Percentiles rank a stretch among this genome's conserved stretches.
Conservation (phyloP, 2,797 vertebrate genomes). For the Argyrosomus regius region DNA sequence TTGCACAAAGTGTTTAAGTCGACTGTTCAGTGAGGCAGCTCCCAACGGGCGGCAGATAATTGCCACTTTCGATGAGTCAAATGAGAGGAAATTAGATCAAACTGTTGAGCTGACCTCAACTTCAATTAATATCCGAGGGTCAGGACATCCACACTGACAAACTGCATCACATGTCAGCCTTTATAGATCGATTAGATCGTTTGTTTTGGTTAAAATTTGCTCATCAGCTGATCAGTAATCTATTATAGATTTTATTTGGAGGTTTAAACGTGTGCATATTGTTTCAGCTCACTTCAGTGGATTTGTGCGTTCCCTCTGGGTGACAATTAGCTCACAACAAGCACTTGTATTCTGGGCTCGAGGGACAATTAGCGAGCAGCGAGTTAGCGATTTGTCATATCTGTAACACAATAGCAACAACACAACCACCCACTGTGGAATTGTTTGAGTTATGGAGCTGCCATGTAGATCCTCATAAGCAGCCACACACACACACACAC, state of each 20-base stretch:
- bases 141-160: constrained; percentile 17
- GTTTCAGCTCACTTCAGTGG: constrained; percentile 39
- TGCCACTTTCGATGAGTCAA: constrained; percentile 58
- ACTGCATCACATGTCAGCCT: neutral
- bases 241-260: constrained; percentile 56
- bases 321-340: constrained; percentile 80
- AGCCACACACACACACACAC: constrained; percentile 1
- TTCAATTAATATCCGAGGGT: constrained; percentile 45
- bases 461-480: constrained; percentile 55
- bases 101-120: constrained; percentile 56
- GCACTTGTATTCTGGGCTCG: constrained; percentile 57
- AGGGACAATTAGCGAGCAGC: constrained; percentile 78
- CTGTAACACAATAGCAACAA: constrained; percentile 74
- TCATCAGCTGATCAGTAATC: constrained; percentile 56
- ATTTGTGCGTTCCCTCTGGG: constrained; percentile 68
- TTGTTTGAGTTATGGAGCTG: constrained; percentile 75
- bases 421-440: constrained; percentile 71
- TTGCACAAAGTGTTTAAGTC: constrained; percentile 46
- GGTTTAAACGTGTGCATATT: constrained; percentile 7
- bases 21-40: constrained; percentile 40
- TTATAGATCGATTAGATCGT: constrained; percentile 7
- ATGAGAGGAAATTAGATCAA: constrained; percentile 62
- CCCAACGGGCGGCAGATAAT: constrained; percentile 54
- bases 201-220: neutral
- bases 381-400: constrained; percentile 77